These are phyloP conservation scores for Holothuria leucospilota DNA, from an alignment of 53 echinoderm and acorn worm species.

Conservation along the genomic window DNA sequence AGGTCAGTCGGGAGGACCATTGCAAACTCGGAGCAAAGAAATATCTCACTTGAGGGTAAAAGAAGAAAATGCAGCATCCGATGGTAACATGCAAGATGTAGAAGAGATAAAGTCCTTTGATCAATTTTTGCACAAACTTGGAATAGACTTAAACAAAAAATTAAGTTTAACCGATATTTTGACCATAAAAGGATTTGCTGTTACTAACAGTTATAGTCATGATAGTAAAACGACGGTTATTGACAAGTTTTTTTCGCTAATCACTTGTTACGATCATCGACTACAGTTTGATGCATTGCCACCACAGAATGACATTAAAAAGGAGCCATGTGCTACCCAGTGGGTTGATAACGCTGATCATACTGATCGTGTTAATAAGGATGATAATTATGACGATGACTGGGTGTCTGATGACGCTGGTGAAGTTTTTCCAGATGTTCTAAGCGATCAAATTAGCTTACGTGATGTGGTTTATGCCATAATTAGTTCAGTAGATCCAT, in stretches of 20 bases:
- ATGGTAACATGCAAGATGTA: too few relatives aligned
- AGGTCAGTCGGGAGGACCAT: too few relatives aligned
- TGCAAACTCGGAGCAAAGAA: too few relatives aligned
- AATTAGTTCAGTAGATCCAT: background rate
- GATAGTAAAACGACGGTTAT: background rate
- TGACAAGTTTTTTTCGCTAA: background rate
- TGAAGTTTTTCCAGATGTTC: background rate
- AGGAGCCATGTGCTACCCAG: background rate
- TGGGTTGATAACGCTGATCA: background rate
- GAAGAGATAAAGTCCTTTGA: background rate
- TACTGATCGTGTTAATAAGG: background rate
- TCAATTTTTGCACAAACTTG: background rate
- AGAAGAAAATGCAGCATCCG: too few relatives aligned
- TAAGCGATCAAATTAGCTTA: background rate
- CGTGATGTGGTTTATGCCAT: slow-evolving; percentile 26
- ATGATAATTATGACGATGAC: background rate
- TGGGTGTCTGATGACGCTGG: slow-evolving; percentile 4
- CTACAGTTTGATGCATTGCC: background rate
- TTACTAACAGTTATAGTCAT: background rate
- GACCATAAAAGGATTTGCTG: background rate
- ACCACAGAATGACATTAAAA: background rate
- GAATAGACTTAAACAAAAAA: background rate
- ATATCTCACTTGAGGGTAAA: too few relatives aligned
- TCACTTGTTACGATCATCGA: background rate
- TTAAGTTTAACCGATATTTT: background rate